Evolutionary conservation across 2,797 vertebrate genomes (phyloP), one percentile per base, ranked within the genome.

Genomic region (Centropyge bicolor): DNA sequence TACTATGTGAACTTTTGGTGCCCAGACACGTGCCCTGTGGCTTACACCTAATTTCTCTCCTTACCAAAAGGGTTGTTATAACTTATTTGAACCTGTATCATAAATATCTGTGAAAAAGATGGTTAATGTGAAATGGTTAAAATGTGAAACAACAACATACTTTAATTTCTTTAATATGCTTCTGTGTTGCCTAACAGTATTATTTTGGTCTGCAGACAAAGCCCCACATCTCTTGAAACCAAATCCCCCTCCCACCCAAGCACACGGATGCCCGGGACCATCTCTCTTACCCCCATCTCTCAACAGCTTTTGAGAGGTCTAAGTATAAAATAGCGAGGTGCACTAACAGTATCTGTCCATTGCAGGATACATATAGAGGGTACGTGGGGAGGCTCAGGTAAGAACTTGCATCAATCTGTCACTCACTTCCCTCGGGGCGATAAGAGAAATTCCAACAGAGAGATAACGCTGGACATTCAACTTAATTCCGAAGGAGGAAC

Each of bases 281-380:
- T 92, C 93, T 93, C 89, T 85, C 92, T 93, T 93, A 94, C 92
- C 85, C 89, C 87, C 66, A 84, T 97, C 97, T 95, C 92, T 98
- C 97, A 97, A 94, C 97, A 95, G 96, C 96, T 95, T 94, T 96
- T 97, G 94, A 96, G 95, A 91, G 90, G 86, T 84, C 95, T 96
- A 95, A 95, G 93, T 94, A 96, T 95, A 95, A 96, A 96, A 95
- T 94, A 87, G 93, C 88, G 80, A 92, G 93, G 88, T 91, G 92
- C 88, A 92, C 93, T 93, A 95, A 95, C 94, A 96, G 92, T 94
- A 96, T 96, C 97, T 96, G 87, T 96, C 95, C 93, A 77, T 94
- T 91, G 92, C 95, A 96, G 95, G 94, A 96, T 95, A 92, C 93
- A 91, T 89, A 93, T 89, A 90, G 92, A 93, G 92, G 94, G 93